Conservation (phyloP, 1,140 invertebrate species). For the Drosophila tani region DNA sequence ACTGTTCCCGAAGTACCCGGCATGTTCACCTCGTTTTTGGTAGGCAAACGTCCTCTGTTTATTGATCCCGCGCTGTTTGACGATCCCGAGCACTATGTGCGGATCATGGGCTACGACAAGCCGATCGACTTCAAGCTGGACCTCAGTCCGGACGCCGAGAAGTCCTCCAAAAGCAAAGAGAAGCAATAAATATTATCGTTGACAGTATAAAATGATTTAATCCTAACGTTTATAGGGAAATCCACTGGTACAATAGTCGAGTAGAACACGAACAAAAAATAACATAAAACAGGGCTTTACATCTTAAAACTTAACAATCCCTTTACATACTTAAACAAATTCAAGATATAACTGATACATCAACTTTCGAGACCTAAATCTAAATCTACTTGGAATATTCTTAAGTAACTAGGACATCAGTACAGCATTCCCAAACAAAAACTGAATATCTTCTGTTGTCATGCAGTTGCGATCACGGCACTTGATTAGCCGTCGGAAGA, state of each 20-base stretch:
- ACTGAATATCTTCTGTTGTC: conserved; percentile 9
- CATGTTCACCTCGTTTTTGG: conserved; percentile 92
- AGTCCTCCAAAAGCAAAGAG: conserved; percentile 30
- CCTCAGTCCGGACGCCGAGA: conserved; percentile 6
- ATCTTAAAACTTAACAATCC: no score
- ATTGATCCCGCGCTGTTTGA: conserved; percentile 90
- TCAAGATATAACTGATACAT: not conserved
- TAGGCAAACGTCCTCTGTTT: conserved; percentile 90
- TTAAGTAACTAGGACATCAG: not conserved
- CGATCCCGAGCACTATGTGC: conserved; percentile 90
- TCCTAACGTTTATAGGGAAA: not conserved
- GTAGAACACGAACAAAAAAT: not conserved
- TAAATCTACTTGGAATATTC: not conserved
- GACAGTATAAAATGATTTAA: not conserved
- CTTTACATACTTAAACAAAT: not conserved
- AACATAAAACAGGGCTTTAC: no score
- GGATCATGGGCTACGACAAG: conserved; percentile 96
- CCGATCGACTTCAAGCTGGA: conserved; percentile 92
- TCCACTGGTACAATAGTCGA: not conserved
- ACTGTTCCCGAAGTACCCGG: conserved; percentile 91
- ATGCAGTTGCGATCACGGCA: conserved; percentile 16
- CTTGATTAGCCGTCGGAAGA: conserved; percentile 1
- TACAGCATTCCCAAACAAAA: conserved; percentile 16
- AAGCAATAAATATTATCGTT: conserved; percentile 44
- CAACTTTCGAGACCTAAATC: not conserved